Evolutionary conservation across 2,113 vertebrate genomes (phyloP).

Genomic region (Onychorhynchus coronatus): DNA sequence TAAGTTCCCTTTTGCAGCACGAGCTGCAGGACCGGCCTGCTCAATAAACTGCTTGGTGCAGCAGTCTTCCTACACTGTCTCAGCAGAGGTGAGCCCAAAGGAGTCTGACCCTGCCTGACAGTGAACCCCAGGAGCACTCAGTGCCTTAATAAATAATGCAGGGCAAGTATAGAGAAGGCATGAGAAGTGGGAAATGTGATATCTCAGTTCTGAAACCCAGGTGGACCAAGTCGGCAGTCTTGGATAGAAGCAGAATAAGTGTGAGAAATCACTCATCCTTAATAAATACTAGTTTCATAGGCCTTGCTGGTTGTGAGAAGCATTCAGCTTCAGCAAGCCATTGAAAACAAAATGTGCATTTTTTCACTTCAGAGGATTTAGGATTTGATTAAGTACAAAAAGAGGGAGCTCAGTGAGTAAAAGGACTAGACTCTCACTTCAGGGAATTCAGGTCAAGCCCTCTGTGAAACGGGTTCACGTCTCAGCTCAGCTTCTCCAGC

Average conservation of each 20-base stretch:
- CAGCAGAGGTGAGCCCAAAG: slow-evolving; percentile 27
- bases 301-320: slow-evolving; percentile 64
- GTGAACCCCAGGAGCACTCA: slow-evolving; percentile 44
- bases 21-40: background rate
- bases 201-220: slow-evolving; percentile 74
- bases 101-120: slow-evolving; percentile 39
- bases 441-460: slow-evolving; percentile 76
- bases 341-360: slow-evolving; percentile 77
- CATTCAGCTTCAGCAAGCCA: slow-evolving; percentile 72
- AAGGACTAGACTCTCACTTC: slow-evolving; percentile 69
- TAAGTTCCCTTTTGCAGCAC: background rate
- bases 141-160: slow-evolving; percentile 75
- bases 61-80: background rate
- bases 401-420: slow-evolving; percentile 65
- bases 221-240: slow-evolving; percentile 70
- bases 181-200: slow-evolving; percentile 74
- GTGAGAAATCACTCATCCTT: slow-evolving; percentile 82
- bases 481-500: slow-evolving; percentile 63
- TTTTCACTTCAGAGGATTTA: slow-evolving; percentile 82
- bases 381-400: slow-evolving; percentile 78
- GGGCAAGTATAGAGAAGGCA: slow-evolving; percentile 54
- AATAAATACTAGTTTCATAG: slow-evolving; percentile 64
- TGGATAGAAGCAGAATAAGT: slow-evolving; percentile 75
- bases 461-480: slow-evolving; percentile 65
- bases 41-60: background rate